Evolutionary conservation across 2,797 vertebrate genomes (phyloP).

Genomic region (Pseudomugil tenellus): DNA sequence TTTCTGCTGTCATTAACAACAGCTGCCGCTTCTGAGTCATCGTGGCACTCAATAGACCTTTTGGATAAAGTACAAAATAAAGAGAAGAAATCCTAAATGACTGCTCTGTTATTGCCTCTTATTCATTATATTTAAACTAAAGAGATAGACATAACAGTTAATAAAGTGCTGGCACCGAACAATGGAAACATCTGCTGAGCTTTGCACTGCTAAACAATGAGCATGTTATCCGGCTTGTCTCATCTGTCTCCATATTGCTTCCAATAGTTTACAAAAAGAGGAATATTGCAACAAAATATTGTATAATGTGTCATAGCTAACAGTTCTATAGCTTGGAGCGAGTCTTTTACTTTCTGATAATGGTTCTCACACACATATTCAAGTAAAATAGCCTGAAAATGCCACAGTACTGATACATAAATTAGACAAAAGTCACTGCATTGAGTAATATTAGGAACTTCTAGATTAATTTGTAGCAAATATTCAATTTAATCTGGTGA

Average conservation of each 20-base stretch:
- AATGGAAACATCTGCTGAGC: slow-evolving; percentile 13
- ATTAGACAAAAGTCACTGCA: slow-evolving; percentile 48
- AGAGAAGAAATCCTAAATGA: slow-evolving; percentile 8
- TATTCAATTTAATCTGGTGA: slow-evolving; percentile 12
- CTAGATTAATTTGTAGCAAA: slow-evolving; percentile 5
- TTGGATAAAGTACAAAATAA: slow-evolving; percentile 9
- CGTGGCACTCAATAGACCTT: background rate
- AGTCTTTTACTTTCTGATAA: slow-evolving; percentile 39
- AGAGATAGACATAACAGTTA: background rate
- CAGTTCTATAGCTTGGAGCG: background rate
- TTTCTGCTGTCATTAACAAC: background rate
- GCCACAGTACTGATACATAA: slow-evolving; percentile 42
- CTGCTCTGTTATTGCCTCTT: background rate
- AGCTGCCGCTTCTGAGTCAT: background rate
- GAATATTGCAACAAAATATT: slow-evolving; percentile 29
- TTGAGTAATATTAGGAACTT: slow-evolving; percentile 17
- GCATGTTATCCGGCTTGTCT: slow-evolving; percentile 13
- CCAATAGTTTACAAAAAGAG: slow-evolving; percentile 20
- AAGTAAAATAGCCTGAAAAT: slow-evolving; percentile 51
- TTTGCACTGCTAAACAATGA: slow-evolving; percentile 5
- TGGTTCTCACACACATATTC: slow-evolving; percentile 13
- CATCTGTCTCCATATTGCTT: background rate
- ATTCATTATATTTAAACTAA: slow-evolving; percentile 20
- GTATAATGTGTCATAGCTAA: slow-evolving; percentile 6
- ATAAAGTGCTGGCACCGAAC: background rate